phyloP scores from a whole-genome alignment of 2,888 invertebrate genomes.

The Eristalinus aeneus region DNA sequence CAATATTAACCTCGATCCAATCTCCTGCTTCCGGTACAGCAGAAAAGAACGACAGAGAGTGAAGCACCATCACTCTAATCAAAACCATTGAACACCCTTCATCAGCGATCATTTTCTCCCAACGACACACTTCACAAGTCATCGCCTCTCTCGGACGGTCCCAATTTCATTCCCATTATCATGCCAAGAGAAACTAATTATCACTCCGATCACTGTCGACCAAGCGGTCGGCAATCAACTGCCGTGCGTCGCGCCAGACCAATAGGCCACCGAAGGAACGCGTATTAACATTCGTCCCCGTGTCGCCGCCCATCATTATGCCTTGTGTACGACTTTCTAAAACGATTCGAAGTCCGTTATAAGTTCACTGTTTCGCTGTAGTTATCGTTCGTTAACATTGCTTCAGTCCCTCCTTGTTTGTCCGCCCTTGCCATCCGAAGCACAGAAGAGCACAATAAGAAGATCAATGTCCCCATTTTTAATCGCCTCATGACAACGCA shows the following conservation, averaged over 20 bases:
- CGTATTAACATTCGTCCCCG: slow-evolving; percentile 35
- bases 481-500: slow-evolving; percentile 46
- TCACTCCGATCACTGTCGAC: neutral
- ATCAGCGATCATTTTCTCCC: neutral
- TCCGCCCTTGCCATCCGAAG: neutral
- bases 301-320: slow-evolving; percentile 17
- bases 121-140: neutral
- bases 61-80: neutral
- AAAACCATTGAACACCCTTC: neutral
- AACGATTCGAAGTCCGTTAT: slow-evolving; percentile 67
- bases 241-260: neutral
- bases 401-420: neutral
- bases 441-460: slow-evolving; percentile 30
- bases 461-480: slow-evolving; percentile 69
- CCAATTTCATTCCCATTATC: slow-evolving; percentile 9
- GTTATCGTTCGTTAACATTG: slow-evolving; percentile 55
- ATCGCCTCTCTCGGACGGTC: neutral
- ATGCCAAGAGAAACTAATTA: slow-evolving; percentile 24
- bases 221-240: neutral
- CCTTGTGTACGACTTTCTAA: slow-evolving; percentile 49
- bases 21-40: neutral
- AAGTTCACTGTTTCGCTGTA: slow-evolving; percentile 48
- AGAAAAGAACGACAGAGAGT: neutral
- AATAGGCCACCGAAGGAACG: slow-evolving; percentile 38
- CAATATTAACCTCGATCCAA: slow-evolving; percentile 8